Percentiles rank a stretch among this genome's conserved stretches.
These are phyloP conservation scores for Lagenorhynchus albirostris DNA, from an alignment of 2,113 vertebrate genomes.

Conservation along the genomic window DNA sequence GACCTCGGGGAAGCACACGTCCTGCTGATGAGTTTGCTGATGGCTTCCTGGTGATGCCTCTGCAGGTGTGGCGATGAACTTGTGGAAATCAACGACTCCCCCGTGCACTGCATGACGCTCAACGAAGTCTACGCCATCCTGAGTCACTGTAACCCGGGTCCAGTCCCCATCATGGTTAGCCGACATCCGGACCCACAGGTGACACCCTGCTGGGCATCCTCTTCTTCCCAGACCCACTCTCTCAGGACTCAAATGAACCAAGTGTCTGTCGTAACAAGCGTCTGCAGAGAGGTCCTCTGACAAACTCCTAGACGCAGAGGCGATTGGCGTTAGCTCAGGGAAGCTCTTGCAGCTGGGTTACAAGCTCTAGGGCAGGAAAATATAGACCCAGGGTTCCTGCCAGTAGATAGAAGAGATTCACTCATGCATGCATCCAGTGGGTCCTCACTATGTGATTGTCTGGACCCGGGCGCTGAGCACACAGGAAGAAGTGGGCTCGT, in stretches of 20 bases:
- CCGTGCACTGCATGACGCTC: conserved; percentile 90
- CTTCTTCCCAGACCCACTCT: not conserved
- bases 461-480: not conserved
- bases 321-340: not conserved
- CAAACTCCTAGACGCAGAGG: not conserved
- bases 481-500: fast-evolving
- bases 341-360: not conserved
- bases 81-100: conserved; percentile 90
- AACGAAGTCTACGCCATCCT: conserved; percentile 91
- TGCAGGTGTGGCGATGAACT: conserved; percentile 94
- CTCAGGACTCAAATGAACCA: not conserved
- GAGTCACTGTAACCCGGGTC: conserved; percentile 90
- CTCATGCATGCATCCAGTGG: fast-evolving
- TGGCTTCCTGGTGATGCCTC: not conserved
- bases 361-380: not conserved
- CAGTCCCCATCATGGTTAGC: conserved; percentile 91
- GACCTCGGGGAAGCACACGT: fast-evolving
- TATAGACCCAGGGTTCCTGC: not conserved
- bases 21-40: not conserved
- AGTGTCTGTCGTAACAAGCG: not conserved
- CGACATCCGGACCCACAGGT: conserved; percentile 95
- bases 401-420: not conserved
- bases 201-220: not conserved
- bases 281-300: not conserved
- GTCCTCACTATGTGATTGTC: not conserved